These are phyloP conservation scores for Vulpes vulpes DNA, from an alignment of 2,113 vertebrate species.

Conservation along the genomic window DNA sequence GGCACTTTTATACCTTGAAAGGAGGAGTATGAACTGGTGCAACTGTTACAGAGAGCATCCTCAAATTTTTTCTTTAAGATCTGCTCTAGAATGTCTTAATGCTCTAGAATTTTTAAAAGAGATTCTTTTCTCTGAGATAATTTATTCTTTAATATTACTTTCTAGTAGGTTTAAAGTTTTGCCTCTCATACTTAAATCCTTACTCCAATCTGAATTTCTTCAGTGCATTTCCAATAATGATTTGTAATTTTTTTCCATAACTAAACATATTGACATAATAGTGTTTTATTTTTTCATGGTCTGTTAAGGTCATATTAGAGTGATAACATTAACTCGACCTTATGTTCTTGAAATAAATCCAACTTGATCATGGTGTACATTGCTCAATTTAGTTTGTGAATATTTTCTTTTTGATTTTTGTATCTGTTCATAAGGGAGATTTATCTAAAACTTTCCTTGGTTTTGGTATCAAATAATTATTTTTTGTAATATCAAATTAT, in stretches of 20 bases:
- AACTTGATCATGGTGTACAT: not conserved
- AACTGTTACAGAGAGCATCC: constrained; percentile 4
- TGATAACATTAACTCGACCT: not conserved
- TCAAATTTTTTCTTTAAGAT: not conserved
- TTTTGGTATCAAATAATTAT: not conserved
- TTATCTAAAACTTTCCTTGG: not conserved
- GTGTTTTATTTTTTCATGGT: not conserved
- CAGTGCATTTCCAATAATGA: not conserved
- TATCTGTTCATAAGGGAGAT: not conserved
- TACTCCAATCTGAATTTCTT: not conserved
- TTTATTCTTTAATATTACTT: not conserved
- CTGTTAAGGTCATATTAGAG: not conserved
- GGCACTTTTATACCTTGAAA: constrained; percentile 18
- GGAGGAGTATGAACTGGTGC: not conserved
- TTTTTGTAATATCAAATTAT: not conserved
- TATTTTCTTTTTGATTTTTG: constrained; percentile 5
- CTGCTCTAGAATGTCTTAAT: not conserved
- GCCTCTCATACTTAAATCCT: not conserved
- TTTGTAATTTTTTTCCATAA: not conserved
- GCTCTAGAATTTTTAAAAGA: not conserved
- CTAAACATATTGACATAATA: not conserved
- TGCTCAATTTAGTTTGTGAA: not conserved
- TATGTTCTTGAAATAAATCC: not conserved
- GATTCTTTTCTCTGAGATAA: not conserved
- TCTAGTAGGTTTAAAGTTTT: not conserved